Base-by-base conservation (phyloP, 2,888 invertebrate genomes). In the Drosophila borealis region DNA sequence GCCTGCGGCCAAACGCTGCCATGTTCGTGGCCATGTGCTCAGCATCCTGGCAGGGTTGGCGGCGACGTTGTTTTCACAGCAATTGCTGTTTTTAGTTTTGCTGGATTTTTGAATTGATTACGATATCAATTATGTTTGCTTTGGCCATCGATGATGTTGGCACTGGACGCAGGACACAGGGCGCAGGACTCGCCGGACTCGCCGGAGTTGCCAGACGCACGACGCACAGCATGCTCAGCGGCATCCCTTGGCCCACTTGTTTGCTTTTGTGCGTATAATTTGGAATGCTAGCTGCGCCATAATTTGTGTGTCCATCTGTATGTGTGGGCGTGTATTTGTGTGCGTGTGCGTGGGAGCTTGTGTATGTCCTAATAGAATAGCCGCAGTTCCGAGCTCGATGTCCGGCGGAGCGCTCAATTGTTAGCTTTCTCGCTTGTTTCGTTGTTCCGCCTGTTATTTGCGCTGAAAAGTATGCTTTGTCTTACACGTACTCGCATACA, bases 111-210 rank as follows among this genome's bases (percentile, higher is more conserved):
- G 89, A 89, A 89, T 89, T 89, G 89, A 89, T 89, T 89, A 88
- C 89, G 89, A 88, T 89, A 90, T 90, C 89, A 90, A 89, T 90
- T 89, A 89, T 90, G 89, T 89, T 89, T 89, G 89, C 86, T 87
- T 89, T 68, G 77, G 85, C 74, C 88, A 84, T 74, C 70, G 81
- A 77, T 65, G 71, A 54, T 65, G 79, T 78, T 74, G 67, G 65
- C 60, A 56, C 50, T 67, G 64, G 44, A 44, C 55, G 45, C 48
- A 37, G 44, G 17, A 37, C 63, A 19, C 70, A 33, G 34, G 14
- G 29, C 44, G 36, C 70, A 13, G 41, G 41, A 29, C 45, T 8
- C 51, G 9, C 57, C 19, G 48, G 17, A 44, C 48, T 6, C 36
- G 21, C 49, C 44, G 60, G 50, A 42, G 33, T 42, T 11, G 14